A percentile compares a stretch with the other conserved stretches of the same genome.
Conservation (phyloP, 2,797 vertebrate species). For the Vultur gryphus region DNA sequence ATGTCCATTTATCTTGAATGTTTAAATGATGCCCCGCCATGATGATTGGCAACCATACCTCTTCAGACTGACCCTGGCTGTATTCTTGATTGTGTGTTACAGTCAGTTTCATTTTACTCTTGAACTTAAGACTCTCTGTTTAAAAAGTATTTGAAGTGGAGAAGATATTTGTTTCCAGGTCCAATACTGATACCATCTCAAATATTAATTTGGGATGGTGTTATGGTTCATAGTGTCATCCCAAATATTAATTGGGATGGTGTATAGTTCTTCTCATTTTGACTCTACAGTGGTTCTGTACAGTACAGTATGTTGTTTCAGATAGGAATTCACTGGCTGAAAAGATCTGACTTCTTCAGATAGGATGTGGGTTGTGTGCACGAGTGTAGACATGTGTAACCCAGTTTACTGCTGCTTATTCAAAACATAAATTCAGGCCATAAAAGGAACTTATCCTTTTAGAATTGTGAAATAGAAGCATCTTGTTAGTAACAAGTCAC, state of each 20-base stretch:
- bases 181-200: not conserved
- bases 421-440: not conserved
- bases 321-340: not conserved
- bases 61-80: not conserved
- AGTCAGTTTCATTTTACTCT: not conserved
- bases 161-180: not conserved
- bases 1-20: not conserved
- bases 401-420: not conserved
- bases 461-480: not conserved
- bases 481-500: not conserved
- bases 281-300: not conserved
- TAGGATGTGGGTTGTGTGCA: not conserved
- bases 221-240: not conserved
- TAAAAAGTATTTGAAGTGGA: not conserved
- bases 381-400: not conserved
- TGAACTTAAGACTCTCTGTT: not conserved
- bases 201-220: not conserved
- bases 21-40: not conserved
- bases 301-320: not conserved
- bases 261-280: not conserved
- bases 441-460: not conserved
- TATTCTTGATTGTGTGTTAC: not conserved
- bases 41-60: not conserved
- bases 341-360: not conserved
- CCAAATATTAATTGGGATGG: not conserved